phyloP scores from a whole-genome alignment of 2,888 invertebrate species.

The Acrocyrtus sp. region DNA sequence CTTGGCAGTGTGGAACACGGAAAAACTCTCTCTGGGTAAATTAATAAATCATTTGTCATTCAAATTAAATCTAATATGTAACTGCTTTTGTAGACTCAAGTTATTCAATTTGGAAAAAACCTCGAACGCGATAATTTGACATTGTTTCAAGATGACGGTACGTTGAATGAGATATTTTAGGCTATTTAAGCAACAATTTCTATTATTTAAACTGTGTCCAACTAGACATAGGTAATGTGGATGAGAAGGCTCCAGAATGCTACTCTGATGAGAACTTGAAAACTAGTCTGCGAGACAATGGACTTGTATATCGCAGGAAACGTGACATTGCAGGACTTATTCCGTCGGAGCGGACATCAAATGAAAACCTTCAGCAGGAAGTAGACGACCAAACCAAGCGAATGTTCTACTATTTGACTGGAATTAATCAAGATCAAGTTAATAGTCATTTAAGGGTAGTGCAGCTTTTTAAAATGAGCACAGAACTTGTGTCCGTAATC shows the following conservation, averaged over 20 bases:
- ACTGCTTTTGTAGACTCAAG: no score
- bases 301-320: no score
- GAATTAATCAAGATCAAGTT: slow-evolving; percentile 48
- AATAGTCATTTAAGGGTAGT: slow-evolving; percentile 44
- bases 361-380: slow-evolving; percentile 22
- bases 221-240: no score
- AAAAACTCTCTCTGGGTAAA: slow-evolving; percentile 28
- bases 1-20: slow-evolving; percentile 16
- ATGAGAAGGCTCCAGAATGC: no score
- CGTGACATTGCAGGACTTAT: no score
- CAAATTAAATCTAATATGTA: no score
- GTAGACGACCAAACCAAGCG: slow-evolving; percentile 52
- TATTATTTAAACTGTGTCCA: no score
- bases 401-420: slow-evolving; percentile 53
- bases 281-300: no score
- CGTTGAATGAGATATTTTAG: background rate
- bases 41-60: no score
- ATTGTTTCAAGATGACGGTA: background rate
- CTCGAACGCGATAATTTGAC: background rate
- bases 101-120: background rate
- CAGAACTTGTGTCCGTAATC: slow-evolving; percentile 40
- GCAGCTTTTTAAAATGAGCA: slow-evolving; percentile 36
- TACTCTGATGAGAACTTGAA: no score
- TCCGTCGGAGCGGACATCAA: slow-evolving; percentile 18
- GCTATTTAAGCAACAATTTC: no score